Base-by-base conservation (phyloP, 2,113 vertebrate species). In the Acanthisitta chloris region DNA sequence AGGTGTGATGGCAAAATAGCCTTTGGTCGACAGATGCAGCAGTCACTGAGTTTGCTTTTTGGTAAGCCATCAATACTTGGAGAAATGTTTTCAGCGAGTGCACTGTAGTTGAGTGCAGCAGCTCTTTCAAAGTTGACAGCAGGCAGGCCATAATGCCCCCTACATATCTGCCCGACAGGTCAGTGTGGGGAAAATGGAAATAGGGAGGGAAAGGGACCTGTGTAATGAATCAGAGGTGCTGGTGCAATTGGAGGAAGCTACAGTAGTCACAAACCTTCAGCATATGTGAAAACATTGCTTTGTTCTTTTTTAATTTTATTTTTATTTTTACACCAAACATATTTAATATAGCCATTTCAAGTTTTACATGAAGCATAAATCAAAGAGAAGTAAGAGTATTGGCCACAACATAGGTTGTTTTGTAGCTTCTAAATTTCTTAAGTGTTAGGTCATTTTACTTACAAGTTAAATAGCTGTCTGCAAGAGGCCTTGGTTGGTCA, bases 381-480 rank as follows among this genome's bases (percentile, higher is more conserved):
- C 94, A 83, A 87, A 84, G 73, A 46, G 42, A 88, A 93, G 72
- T 70, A 78, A 94, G 95, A 94, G 69, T 62, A 77, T 18, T 57
- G 58, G 88, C 73, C 52, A 78, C 33, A 94, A 90, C 80, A 96
- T 10, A 36, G 74, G 86, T 83, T 94, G 92, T 95, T 98, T 97
- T 96, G 96, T 86, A 87, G 92, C 85, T 96, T 97, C 96, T 91
- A 97, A 90, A 98, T 98, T 98, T 97, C 96, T 97, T 81, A 94
- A 97, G 96, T 76, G 93, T 98, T 97, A 98, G 97, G 97, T 98
- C 97, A 98, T 97, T 98, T 98, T 97, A 97, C 95, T 97, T 95
- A 92, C 94, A 95, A 91, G 92, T 96, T 98, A 97, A 98, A 97
- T 97, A 96, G 97, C 97, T 97, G 97, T 97, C 97, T 97, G 96